A percentile compares a stretch with the other conserved stretches of the same genome.
Conservation (phyloP, 2,113 vertebrate species). For the Dipodomys spectabilis region DNA sequence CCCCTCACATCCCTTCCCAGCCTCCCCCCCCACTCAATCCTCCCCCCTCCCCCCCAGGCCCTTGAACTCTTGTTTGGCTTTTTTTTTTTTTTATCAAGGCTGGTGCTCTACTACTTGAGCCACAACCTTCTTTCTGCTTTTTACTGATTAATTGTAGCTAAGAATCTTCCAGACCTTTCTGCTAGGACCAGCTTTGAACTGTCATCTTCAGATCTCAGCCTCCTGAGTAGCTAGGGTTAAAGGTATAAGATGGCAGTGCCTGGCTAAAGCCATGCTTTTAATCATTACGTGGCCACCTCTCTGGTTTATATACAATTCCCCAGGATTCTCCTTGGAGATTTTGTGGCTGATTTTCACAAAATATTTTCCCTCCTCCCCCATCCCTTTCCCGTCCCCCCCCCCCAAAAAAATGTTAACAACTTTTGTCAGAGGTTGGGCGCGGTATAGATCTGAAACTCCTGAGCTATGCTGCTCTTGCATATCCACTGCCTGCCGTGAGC, state of each 20-base stretch:
- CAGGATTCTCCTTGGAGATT: not conserved
- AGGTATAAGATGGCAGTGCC: too few relatives aligned
- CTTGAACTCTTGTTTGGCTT: slow-evolving; percentile 39
- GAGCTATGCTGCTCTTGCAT: not conserved
- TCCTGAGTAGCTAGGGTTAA: too few relatives aligned
- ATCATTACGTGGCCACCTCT: not conserved
- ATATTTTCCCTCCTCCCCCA: not conserved
- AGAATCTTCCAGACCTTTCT: too few relatives aligned
- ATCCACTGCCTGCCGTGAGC: not conserved
- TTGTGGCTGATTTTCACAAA: slow-evolving; percentile 30
- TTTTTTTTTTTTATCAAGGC: not conserved
- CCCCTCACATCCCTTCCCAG: too few relatives aligned
- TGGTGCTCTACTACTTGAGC: too few relatives aligned
- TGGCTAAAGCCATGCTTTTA: not conserved
- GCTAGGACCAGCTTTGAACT: too few relatives aligned
- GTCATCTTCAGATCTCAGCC: too few relatives aligned
- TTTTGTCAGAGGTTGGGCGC: not conserved
- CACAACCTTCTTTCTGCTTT: too few relatives aligned
- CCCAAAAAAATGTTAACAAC: not conserved
- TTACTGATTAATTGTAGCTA: too few relatives aligned
- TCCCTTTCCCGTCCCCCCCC: not conserved
- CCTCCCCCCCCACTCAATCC: too few relatives aligned
- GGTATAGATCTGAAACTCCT: not conserved
- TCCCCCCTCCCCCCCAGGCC: too few relatives aligned
- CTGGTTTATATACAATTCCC: not conserved